Percentiles rank a stretch among this genome's conserved stretches.
Conservation (phyloP, 2,797 vertebrate genomes). For the Oreortyx pictus region DNA sequence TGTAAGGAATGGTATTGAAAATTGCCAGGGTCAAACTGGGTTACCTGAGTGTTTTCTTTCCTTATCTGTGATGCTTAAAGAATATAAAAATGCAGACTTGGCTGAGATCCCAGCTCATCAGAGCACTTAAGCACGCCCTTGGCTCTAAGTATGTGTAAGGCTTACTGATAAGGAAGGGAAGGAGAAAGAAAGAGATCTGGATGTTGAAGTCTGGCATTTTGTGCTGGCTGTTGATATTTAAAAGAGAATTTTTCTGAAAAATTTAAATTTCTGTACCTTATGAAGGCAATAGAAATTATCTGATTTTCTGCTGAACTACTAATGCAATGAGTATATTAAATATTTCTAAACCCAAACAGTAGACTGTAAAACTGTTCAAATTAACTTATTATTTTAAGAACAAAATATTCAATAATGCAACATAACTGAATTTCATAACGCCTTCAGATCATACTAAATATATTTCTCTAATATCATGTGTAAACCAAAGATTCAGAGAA, state of each 20-base stretch:
- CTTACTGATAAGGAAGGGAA: conserved; percentile 32
- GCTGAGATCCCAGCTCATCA: conserved; percentile 49
- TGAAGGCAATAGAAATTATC: not conserved
- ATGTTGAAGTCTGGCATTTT: not conserved
- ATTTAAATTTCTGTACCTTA: not conserved
- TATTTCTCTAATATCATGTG: not conserved
- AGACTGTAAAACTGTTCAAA: not conserved
- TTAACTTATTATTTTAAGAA: not conserved
- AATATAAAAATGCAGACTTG: conserved; percentile 36
- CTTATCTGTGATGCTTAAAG: conserved; percentile 28
- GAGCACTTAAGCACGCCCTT: conserved; percentile 24
- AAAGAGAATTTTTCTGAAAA: not conserved
- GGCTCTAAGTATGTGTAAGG: not conserved
- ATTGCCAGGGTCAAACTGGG: not conserved
- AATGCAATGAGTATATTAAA: not conserved
- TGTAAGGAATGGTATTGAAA: not conserved
- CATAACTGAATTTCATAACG: not conserved
- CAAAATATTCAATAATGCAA: not conserved
- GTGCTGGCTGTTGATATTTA: not conserved
- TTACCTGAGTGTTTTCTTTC: conserved; percentile 8
- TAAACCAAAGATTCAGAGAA: not conserved
- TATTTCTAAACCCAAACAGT: not conserved
- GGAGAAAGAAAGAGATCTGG: not conserved
- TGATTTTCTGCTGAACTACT: not conserved
- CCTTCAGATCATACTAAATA: not conserved